phyloP scores from a whole-genome alignment of 2,888 invertebrate genomes.

The Cheiracanthium punctorium region DNA sequence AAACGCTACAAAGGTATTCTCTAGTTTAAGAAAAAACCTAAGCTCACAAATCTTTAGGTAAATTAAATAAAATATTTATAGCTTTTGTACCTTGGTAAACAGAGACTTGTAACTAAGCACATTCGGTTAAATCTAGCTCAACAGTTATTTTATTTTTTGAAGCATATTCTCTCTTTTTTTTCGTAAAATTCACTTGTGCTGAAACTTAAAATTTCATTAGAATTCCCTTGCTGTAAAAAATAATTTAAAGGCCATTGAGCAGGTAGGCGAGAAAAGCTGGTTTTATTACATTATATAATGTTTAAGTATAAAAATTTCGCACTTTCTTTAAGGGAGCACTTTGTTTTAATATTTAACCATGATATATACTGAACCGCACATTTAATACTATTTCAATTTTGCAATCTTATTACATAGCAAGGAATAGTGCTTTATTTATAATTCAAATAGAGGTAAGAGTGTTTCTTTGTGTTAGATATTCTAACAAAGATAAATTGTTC shows the following conservation, averaged over 20 bases:
- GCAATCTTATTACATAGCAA: too few species aligned
- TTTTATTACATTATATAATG: not conserved
- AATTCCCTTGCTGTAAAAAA: not conserved
- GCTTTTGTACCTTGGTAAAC: not conserved
- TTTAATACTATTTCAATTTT: not conserved
- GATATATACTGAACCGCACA: not conserved
- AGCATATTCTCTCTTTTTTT: not conserved
- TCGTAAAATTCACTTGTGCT: not conserved
- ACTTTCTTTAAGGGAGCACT: not conserved
- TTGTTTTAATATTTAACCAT: not conserved
- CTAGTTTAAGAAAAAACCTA: not conserved
- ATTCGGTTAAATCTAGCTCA: not conserved
- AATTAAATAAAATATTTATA: not conserved
- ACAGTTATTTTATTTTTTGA: not conserved
- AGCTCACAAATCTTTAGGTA: not conserved
- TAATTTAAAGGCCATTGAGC: not conserved
- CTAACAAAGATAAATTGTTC: too few species aligned
- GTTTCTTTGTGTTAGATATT: too few species aligned
- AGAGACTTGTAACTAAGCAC: not conserved
- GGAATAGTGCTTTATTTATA: too few species aligned
- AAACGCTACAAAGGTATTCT: not conserved
- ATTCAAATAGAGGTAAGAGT: too few species aligned
- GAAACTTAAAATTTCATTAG: not conserved
- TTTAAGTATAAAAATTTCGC: not conserved
- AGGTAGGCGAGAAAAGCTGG: not conserved